phyloP scores from a whole-genome alignment of 2,888 invertebrate species.

The Petrolisthes cinctipes region DNA sequence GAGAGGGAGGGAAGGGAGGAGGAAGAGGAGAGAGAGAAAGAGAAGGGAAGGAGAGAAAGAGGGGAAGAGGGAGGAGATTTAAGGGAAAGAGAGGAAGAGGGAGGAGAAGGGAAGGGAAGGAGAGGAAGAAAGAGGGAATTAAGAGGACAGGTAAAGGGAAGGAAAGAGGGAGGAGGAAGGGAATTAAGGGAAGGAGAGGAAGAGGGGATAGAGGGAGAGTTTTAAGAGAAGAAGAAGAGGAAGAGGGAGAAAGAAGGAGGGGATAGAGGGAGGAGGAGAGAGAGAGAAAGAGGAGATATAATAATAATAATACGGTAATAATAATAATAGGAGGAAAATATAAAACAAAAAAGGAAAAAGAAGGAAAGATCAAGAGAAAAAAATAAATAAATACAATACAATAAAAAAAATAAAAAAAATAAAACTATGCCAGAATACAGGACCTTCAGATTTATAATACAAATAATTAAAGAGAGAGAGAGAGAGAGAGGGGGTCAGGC shows the following conservation, averaged over 20 bases:
- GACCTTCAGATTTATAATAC: too few species aligned
- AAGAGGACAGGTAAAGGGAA: constrained; percentile 5
- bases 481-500: not conserved
- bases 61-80: not conserved
- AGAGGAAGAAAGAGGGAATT: not conserved
- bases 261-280: not conserved
- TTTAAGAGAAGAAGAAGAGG: too few species aligned
- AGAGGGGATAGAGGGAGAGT: too few species aligned
- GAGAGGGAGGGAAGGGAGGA: not conserved
- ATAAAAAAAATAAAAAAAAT: too few species aligned
- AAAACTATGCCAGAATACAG: too few species aligned
- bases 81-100: not conserved
- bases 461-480: too few species aligned
- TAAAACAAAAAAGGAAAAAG: not conserved
- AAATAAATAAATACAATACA: not conserved
- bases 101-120: not conserved
- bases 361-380: too few species aligned
- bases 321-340: not conserved
- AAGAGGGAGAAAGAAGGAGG: not conserved
- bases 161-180: not conserved
- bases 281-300: not conserved
- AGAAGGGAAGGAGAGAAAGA: not conserved
- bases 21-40: not conserved
- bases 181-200: not conserved
- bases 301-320: not conserved